Conservation (phyloP, 2,888 invertebrate species). For the Philhelius pedissequus region DNA sequence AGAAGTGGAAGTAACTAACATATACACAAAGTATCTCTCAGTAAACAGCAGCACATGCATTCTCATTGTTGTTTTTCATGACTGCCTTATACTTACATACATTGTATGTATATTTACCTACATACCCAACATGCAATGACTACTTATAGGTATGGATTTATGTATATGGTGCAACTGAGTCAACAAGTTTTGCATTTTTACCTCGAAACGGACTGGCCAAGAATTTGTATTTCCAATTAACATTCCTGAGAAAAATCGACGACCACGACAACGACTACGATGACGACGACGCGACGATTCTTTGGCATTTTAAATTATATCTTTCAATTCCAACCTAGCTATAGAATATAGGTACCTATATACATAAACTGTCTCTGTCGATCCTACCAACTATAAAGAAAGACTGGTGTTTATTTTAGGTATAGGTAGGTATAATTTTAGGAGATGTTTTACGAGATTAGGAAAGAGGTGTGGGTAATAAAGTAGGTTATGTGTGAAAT, state of each 20-base stretch:
- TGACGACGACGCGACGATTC: slow-evolving; percentile 45
- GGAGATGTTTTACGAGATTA: slow-evolving; percentile 50
- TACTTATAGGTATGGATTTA: slow-evolving; percentile 16
- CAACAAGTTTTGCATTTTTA: slow-evolving; percentile 68
- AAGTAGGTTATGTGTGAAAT: slow-evolving; percentile 67
- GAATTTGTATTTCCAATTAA: slow-evolving; percentile 69
- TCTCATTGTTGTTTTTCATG: background rate
- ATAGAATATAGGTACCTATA: background rate
- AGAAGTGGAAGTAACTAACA: slow-evolving; percentile 53
- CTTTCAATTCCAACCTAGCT: slow-evolving; percentile 25
- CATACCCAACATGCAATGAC: background rate
- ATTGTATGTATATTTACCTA: no score
- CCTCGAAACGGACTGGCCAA: slow-evolving; percentile 63
- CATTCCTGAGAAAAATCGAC: slow-evolving; percentile 49
- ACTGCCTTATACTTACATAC: background rate
- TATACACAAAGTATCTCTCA: slow-evolving; percentile 33
- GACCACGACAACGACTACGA: slow-evolving; percentile 29
- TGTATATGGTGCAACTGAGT: slow-evolving; percentile 65
- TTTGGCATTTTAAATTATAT: slow-evolving; percentile 55
- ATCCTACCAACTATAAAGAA: background rate
- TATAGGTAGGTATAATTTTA: no score
- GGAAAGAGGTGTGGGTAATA: slow-evolving; percentile 59
- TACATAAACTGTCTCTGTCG: background rate
- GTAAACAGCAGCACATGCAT: slow-evolving; percentile 16
- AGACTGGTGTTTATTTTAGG: background rate